Conservation (phyloP, 2,113 vertebrate species). For the Pangasianodon hypophthalmus region DNA sequence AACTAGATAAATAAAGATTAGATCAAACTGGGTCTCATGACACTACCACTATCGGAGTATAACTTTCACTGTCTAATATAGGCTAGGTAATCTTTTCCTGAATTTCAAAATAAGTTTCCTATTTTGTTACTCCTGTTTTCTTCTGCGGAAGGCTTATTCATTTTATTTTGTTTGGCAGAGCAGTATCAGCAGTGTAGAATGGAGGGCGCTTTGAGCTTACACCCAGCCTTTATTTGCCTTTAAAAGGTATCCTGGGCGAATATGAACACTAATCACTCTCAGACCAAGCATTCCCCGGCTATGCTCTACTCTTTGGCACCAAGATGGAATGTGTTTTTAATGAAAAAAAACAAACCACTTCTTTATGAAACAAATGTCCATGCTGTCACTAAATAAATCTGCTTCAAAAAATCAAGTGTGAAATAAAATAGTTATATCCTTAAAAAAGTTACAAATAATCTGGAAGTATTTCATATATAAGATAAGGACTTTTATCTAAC, state of each 20-base stretch:
- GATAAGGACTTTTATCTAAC: not conserved
- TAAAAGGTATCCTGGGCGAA: slow-evolving; percentile 47
- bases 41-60: not conserved
- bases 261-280: slow-evolving; percentile 28
- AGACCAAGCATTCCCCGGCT: slow-evolving; percentile 9
- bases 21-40: not conserved
- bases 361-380: not conserved
- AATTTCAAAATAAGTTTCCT: not conserved
- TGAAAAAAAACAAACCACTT: not conserved
- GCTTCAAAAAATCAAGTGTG: not conserved
- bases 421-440: not conserved
- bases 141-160: not conserved
- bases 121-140: not conserved
- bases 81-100: not conserved
- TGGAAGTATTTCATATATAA: not conserved
- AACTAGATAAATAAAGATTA: not conserved
- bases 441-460: not conserved
- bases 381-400: not conserved
- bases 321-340: slow-evolving; percentile 1
- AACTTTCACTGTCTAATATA: not conserved
- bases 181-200: not conserved
- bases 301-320: not conserved
- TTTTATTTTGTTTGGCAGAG: slow-evolving; percentile 26
- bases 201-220: not conserved
- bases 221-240: slow-evolving; percentile 33